Base-by-base conservation (phyloP, 1,140 invertebrate species). In the Hormaphis cornu region DNA sequence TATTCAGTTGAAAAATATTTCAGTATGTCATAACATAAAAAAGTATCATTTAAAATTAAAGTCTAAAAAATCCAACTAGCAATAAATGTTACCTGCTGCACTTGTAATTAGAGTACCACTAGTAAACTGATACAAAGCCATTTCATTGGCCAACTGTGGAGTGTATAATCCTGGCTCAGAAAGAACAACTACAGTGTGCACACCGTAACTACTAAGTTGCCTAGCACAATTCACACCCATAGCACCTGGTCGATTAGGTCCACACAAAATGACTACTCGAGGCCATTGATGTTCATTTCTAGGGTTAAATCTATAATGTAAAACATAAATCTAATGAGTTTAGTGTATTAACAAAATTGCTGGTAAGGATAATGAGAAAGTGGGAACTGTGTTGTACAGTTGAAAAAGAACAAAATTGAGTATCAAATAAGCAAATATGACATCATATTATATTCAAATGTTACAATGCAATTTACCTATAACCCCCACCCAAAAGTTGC, bases 221-320 rank as follows among this genome's bases (percentile, higher is more conserved):
- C 92, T 83, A 52, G 46, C 70, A 73, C 77, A 81, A 53, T 87
- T 84, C 9, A 88, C 84, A 63, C 87, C 89, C 42, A 87, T 83
- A 22, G 89, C 90, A 72, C 89, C 89, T 48, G 81, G 78, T 75
- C 82, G 77, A 74, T 89, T 84, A 4, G 83, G 80, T 4, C 87
- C 89, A 78, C 87, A 89, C 3, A 93, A 77, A 3, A 89, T 82
- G 22, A 88, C 85, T 20, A 92, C 87, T 14, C 83, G 85, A 22
- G 90, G 90, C 79, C 84, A 83, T 75, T 92, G 90, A 75, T 93
- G 90, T 18, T 82, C 82, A 76, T 92, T 93, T 69, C 86, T 84
- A n/a, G 89, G 89, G 74, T 87, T 87, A 50, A 91, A 78, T 42
- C 86, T 79, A 61, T 14, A 24, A 0, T 20, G 14, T 44, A 26